Percentiles rank a stretch among this genome's conserved stretches.
These are phyloP conservation scores for Cricetomys ansorgei DNA, from an alignment of 2,113 vertebrate genomes.

Conservation along the genomic window DNA sequence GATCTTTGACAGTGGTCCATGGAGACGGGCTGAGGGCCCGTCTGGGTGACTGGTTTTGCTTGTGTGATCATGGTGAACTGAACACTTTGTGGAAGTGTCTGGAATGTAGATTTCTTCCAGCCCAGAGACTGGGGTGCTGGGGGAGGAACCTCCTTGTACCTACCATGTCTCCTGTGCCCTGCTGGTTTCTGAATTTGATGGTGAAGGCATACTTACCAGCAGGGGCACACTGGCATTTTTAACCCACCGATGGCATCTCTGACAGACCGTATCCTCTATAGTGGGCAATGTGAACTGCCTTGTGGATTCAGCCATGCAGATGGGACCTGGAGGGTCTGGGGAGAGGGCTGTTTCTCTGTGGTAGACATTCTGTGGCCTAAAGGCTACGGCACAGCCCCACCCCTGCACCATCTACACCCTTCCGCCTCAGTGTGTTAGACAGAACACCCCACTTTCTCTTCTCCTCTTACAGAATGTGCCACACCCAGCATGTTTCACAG, in stretches of 20 bases:
- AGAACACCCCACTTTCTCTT: not conserved
- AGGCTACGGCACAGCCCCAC: not conserved
- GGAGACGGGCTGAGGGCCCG: not conserved
- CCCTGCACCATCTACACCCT: not conserved
- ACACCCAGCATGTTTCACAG: not conserved
- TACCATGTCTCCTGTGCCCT: fast-evolving
- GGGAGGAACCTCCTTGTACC: not conserved
- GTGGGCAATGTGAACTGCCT: not conserved
- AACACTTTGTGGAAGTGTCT: too few species aligned
- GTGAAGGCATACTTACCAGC: not conserved
- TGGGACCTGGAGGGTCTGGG: not conserved
- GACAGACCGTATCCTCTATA: too few species aligned
- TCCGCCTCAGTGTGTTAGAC: not conserved
- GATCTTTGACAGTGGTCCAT: too few species aligned
- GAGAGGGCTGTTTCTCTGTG: not conserved
- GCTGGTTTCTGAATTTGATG: not conserved
- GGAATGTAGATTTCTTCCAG: not conserved
- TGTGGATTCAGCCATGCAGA: not conserved
- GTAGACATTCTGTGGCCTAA: not conserved
- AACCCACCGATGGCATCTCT: not conserved
- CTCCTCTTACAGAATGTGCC: not conserved
- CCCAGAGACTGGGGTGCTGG: not conserved
- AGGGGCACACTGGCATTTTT: not conserved
- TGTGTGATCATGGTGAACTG: not conserved
- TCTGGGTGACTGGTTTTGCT: not conserved